A percentile compares a stretch with the other conserved stretches of the same genome.
Conservation (phyloP, 2,797 vertebrate genomes). For the Hybognathus amarus region DNA sequence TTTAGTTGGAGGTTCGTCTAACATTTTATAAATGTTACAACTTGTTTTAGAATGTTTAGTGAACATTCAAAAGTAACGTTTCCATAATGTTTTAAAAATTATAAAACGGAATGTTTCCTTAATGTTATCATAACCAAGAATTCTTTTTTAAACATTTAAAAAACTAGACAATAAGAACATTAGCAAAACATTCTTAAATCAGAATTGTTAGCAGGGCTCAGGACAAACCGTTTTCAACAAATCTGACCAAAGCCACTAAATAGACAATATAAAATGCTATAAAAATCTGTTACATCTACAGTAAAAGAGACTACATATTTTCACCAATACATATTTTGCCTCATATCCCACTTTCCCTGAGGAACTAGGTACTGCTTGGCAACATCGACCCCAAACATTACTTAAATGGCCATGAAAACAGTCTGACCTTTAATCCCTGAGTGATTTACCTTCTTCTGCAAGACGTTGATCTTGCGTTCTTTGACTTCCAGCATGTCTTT, state of each 20-base stretch:
- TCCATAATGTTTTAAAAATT: background rate
- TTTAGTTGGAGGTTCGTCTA: background rate
- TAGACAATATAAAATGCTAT: background rate
- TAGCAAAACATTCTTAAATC: background rate
- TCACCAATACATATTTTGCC: background rate
- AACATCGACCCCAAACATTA: background rate
- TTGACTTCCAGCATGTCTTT: slow-evolving; percentile 99
- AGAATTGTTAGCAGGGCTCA: background rate
- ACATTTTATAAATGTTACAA: background rate
- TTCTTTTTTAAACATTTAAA: background rate
- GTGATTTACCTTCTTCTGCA: slow-evolving; percentile 93
- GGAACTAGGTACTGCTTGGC: background rate
- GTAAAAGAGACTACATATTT: background rate
- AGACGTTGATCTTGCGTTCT: slow-evolving; percentile 97
- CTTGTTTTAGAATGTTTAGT: background rate
- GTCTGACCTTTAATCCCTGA: background rate
- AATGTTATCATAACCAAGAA: background rate
- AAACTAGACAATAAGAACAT: background rate
- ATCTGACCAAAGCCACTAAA: background rate
- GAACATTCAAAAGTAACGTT: background rate
- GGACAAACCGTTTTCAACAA: background rate
- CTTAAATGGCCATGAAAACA: background rate
- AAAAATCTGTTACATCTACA: background rate
- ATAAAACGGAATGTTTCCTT: background rate
- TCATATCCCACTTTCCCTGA: background rate